Evolutionary conservation across 2,113 vertebrate genomes (phyloP).

Genomic region (Malurus elegans): DNA sequence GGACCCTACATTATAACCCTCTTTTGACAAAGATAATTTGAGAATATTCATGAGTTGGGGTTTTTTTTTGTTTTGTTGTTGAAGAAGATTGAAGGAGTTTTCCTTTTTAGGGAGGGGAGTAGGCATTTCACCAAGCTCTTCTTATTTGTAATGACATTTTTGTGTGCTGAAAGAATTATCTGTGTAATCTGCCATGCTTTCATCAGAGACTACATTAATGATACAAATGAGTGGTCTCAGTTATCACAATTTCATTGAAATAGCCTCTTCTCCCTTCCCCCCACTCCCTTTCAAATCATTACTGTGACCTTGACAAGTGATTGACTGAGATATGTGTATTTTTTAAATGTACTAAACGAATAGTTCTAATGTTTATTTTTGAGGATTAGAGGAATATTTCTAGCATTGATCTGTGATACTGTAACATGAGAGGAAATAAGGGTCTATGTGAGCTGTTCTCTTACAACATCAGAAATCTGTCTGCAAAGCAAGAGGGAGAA

Average conservation of each 20-base stretch:
- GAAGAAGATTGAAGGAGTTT: not conserved
- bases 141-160: constrained; percentile 2
- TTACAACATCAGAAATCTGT: constrained; percentile 22
- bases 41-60: not conserved
- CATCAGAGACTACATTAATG: constrained; percentile 20
- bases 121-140: not conserved
- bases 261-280: not conserved
- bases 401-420: not conserved
- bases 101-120: not conserved
- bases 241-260: not conserved
- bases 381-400: constrained; percentile 4
- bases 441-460: not conserved
- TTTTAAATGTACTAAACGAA: not conserved
- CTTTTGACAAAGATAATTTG: not conserved
- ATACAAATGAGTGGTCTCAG: constrained; percentile 18
- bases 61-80: not conserved
- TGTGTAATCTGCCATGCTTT: not conserved
- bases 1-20: not conserved
- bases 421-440: not conserved
- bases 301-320: constrained; percentile 39
- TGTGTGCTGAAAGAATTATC: constrained; percentile 17
- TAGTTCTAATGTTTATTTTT: constrained; percentile 1
- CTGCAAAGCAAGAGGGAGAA: constrained; percentile 30
- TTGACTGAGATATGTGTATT: not conserved
- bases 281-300: not conserved